Percentiles rank a stretch among this genome's conserved stretches.
These are phyloP conservation scores for Brachypalpus laphriformis DNA, from an alignment of 2,888 invertebrate species.

Conservation along the genomic window DNA sequence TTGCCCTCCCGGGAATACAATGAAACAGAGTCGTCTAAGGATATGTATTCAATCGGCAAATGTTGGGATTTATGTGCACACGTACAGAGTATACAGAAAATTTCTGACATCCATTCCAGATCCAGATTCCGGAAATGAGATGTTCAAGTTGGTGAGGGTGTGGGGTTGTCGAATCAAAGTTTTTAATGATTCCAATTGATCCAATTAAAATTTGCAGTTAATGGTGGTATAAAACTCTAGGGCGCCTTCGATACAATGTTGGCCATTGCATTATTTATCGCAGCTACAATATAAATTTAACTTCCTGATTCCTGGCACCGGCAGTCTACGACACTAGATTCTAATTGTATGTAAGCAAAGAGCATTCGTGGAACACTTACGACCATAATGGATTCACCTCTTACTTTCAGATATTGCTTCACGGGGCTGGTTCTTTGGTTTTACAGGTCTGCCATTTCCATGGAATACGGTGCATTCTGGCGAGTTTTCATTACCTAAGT, in stretches of 20 bases:
- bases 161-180: slow-evolving; percentile 31
- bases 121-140: neutral
- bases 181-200: slow-evolving; percentile 36
- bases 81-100: neutral
- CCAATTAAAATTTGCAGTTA: slow-evolving; percentile 33
- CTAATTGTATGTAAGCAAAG: no score
- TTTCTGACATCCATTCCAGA: slow-evolving; percentile 1
- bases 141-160: slow-evolving; percentile 19
- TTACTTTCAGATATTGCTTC: no score
- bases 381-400: no score
- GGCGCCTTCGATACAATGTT: neutral
- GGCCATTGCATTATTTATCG: neutral
- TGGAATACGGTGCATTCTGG: no score
- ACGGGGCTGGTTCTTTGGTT: no score
- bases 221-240: neutral
- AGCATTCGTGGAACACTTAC: no score
- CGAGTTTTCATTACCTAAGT: no score
- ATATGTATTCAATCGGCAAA: slow-evolving; percentile 32
- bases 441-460: no score
- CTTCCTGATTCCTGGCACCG: no score
- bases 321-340: no score
- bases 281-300: neutral
- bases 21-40: slow-evolving; percentile 15
- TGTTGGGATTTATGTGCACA: slow-evolving; percentile 23
- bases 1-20: slow-evolving; percentile 25